Conservation (phyloP, 2,888 invertebrate genomes). For the Aproaerema taeniolella region DNA sequence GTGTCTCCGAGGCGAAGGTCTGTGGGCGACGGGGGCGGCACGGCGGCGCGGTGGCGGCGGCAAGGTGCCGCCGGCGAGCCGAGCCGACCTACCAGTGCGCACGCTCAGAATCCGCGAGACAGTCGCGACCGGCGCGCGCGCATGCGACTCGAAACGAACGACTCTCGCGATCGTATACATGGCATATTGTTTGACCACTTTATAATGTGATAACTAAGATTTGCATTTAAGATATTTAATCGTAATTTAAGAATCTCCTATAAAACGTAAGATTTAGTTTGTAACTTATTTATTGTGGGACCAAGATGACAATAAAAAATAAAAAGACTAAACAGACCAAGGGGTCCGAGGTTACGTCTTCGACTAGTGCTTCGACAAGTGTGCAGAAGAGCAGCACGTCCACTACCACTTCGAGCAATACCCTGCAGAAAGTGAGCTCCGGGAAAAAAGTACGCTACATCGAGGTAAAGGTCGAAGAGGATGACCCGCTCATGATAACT, state of each 20-base stretch:
- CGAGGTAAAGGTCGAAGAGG: constrained; percentile 73
- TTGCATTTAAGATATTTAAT: constrained; percentile 51
- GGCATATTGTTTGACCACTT: constrained; percentile 58
- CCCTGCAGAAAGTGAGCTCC: constrained; percentile 61
- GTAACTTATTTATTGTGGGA: constrained; percentile 34
- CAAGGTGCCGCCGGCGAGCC: constrained; percentile 35
- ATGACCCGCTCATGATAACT: constrained; percentile 73
- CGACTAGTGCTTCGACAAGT: constrained; percentile 64
- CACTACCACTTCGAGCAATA: constrained; percentile 57
- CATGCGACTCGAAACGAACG: constrained; percentile 70
- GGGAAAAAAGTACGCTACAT: constrained; percentile 73
- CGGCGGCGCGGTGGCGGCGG: constrained; percentile 37
- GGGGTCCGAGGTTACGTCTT: constrained; percentile 55
- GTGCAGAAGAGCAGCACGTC: constrained; percentile 65
- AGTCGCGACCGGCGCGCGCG: constrained; percentile 68
- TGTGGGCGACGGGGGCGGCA: constrained; percentile 64
- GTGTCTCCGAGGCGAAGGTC: constrained; percentile 56
- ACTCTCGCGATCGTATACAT: constrained; percentile 66
- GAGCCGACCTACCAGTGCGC: constrained; percentile 37
- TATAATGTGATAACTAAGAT: constrained; percentile 49
- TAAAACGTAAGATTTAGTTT: constrained; percentile 33
- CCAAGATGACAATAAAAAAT: constrained; percentile 75
- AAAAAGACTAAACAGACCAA: constrained; percentile 74
- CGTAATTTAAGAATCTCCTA: constrained; percentile 57
- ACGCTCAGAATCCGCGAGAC: constrained; percentile 60